Conservation (phyloP, 2,888 invertebrate genomes). For the Acronicta aceris region DNA sequence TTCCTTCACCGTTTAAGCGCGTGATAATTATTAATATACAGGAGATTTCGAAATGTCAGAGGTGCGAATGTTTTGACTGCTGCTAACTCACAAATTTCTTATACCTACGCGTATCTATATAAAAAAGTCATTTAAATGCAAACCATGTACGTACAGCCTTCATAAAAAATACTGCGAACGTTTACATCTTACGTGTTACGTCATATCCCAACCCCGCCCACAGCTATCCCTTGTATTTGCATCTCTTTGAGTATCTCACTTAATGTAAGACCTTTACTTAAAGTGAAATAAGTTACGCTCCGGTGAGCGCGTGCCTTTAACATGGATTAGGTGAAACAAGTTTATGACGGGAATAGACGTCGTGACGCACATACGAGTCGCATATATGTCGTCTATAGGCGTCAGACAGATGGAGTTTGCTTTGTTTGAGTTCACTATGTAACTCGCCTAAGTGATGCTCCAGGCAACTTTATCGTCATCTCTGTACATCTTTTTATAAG, state of each 20-base stretch:
- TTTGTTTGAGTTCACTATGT: conserved; percentile 43
- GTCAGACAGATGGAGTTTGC: conserved; percentile 1
- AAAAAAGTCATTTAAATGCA: no score
- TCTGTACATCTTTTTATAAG: no score
- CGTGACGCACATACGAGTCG: conserved; percentile 18
- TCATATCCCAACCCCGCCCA: conserved; percentile 2
- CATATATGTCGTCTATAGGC: conserved; percentile 1
- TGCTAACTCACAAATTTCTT: no score
- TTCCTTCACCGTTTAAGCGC: no score
- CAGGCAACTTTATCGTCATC: no score
- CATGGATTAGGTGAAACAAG: conserved; percentile 30
- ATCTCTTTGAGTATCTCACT: conserved; percentile 50
- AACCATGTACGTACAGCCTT: neutral
- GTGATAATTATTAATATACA: no score
- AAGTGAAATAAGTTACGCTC: conserved; percentile 52
- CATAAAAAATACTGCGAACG: conserved; percentile 21
- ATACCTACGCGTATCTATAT: no score
- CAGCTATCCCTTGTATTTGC: conserved; percentile 31
- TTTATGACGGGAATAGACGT: conserved; percentile 17
- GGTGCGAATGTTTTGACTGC: no score
- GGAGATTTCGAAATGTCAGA: no score
- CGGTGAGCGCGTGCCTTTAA: conserved; percentile 35
- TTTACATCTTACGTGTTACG: conserved; percentile 26
- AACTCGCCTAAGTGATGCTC: no score
- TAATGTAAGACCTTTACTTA: conserved; percentile 49